Base-by-base conservation (phyloP, 2,888 invertebrate species). In the Scaptomyza caliginosa region DNA sequence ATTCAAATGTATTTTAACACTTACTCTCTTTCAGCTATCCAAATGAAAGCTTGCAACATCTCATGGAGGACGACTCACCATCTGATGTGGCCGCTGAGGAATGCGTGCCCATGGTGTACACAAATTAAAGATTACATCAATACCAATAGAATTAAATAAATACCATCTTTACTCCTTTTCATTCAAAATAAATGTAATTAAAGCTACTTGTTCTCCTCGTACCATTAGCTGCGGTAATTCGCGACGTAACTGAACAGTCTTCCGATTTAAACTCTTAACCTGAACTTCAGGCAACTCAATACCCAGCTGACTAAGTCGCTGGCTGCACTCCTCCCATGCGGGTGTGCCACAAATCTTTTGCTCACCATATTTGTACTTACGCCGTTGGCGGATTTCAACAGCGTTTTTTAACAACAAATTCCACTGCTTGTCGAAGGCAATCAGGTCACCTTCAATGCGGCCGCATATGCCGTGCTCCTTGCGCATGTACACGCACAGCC, bases 401-500 rank as follows among this genome's bases (percentile, higher is more conserved):
- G 97, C 97, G 89, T 98, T 96, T 57, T 93, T 93, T 51, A 98
- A 92, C 4, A 96, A 95, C 79, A 99, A 90, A 92, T 99, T 99
- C 96, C 97, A 98, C 90, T 98, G 97, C 89, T 96, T 97, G 92
- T 99, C 99, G 91, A 97, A 99, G 2, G 96, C 96, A 16, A 95
- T 93, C 23, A 98, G 91, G 75, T 93, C 95, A 1, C 96, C 99
- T 66, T 94, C 93, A 64, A 96, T 93, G 65, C 93, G 93, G 3
- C 98, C 97, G 55, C 97, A 93, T 21, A 98, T 92, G 10, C 94
- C 94, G 32, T 92, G 92, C 21, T 94, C 94, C 75, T 94, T 94
- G 52, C 98, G 93, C 0, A 96, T 96, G 86, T 94, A 93, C 39
- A 91, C 83, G 30, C 83, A 87, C 2, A 92, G 64, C 3, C 78